Percentiles rank a stretch among this genome's conserved stretches.
phyloP scores from a whole-genome alignment of 2,113 vertebrate species.

The Gambusia holbrooki region DNA sequence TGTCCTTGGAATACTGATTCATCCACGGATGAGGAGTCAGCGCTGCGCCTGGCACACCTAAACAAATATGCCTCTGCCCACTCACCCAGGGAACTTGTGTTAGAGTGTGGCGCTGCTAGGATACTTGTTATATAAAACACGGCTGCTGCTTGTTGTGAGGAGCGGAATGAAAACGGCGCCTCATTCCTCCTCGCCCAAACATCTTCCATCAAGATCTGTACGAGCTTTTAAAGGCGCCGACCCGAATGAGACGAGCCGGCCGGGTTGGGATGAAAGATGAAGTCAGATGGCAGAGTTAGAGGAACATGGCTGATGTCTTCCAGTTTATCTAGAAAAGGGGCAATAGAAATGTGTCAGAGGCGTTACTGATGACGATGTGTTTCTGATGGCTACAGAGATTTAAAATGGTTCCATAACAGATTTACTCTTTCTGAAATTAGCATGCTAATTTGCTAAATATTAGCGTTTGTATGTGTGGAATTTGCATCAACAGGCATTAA shows the following conservation, averaged over 20 bases:
- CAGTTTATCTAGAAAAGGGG: constrained; percentile 25
- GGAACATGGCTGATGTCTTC: constrained; percentile 29
- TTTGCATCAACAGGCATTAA: too few relatives aligned
- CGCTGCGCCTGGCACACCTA: constrained; percentile 1
- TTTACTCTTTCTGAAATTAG: constrained; percentile 11
- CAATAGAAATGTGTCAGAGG: constrained; percentile 37
- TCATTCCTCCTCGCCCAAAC: background rate
- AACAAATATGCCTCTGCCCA: constrained; percentile 40
- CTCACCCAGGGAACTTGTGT: constrained; percentile 18
- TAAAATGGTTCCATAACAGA: constrained; percentile 25
- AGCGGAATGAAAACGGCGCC: background rate
- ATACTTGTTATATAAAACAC: constrained; percentile 11
- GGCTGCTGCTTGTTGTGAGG: background rate
- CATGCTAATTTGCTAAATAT: too few relatives aligned
- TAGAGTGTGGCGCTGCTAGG: constrained; percentile 7
- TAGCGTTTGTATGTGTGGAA: too few relatives aligned
- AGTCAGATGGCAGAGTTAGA: constrained; percentile 42
- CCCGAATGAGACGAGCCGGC: constrained; percentile 43
- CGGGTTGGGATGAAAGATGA: constrained; percentile 48
- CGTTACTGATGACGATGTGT: constrained; percentile 35
- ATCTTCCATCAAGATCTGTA: background rate
- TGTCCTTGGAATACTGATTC: constrained; percentile 62
- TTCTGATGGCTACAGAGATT: background rate
- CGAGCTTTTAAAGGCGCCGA: constrained; percentile 42
- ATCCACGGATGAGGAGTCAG: constrained; percentile 42